Conservation (phyloP, 2,888 invertebrate genomes). For the Yponomeuta malinellus region DNA sequence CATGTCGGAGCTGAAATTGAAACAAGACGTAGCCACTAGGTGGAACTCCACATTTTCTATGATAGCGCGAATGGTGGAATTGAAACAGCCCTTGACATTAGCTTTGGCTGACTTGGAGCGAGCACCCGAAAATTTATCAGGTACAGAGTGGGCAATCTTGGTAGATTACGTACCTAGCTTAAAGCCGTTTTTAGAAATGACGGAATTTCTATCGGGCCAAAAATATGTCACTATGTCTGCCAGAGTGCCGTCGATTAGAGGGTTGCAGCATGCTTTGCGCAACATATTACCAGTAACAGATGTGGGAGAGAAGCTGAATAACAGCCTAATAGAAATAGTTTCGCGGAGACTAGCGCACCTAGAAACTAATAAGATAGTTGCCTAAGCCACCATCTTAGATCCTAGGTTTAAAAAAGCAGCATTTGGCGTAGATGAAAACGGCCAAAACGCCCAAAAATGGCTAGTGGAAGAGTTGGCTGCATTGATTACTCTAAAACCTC, state of each 20-base stretch:
- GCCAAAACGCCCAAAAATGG: too few relatives aligned
- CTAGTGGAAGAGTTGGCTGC: too few relatives aligned
- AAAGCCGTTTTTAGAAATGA: not conserved
- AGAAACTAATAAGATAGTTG: too few relatives aligned
- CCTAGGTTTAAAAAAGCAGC: not conserved
- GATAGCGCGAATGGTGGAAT: not conserved
- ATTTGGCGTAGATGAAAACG: not conserved
- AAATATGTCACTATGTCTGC: not conserved
- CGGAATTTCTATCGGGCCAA: not conserved
- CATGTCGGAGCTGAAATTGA: not conserved
- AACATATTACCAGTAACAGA: too few relatives aligned
- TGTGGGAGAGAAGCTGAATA: too few relatives aligned
- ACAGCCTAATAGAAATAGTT: too few relatives aligned
- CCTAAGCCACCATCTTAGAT: not conserved
- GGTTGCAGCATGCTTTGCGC: not conserved
- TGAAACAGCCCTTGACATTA: not conserved
- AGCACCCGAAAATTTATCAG: not conserved
- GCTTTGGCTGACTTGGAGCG: not conserved
- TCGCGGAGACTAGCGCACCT: too few relatives aligned
- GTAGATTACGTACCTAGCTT: not conserved
- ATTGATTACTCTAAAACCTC: too few relatives aligned
- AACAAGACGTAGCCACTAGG: not conserved
- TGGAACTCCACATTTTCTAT: not conserved
- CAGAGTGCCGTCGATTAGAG: not conserved
- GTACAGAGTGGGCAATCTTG: not conserved